Percentiles rank a stretch among this genome's conserved stretches.
Conservation (phyloP, 1,140 invertebrate genomes). For the Stenopsyche tienmushanensis region DNA sequence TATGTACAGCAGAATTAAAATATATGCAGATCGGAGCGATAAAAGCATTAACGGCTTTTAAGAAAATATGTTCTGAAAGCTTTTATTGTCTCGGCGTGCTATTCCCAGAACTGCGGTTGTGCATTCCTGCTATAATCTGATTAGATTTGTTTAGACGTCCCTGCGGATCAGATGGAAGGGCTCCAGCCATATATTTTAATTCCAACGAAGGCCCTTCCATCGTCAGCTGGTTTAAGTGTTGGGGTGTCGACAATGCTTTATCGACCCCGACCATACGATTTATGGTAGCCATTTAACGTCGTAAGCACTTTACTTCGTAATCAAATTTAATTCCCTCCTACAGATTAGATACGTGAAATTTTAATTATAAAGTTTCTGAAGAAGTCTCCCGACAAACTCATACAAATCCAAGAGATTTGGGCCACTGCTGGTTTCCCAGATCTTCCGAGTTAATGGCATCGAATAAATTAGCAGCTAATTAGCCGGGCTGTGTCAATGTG, state of each 20-base stretch:
- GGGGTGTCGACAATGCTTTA: conserved; percentile 26
- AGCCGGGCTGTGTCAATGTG: too few species aligned
- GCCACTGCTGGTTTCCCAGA: too few species aligned
- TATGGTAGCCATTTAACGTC: conserved; percentile 31
- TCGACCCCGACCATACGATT: conserved; percentile 27
- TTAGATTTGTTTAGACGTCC: conserved; percentile 37
- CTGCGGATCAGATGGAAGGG: background rate
- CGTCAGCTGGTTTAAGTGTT: conserved; percentile 9
- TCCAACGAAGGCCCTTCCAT: conserved; percentile 5
- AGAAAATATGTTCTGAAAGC: background rate
- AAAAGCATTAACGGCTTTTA: background rate
- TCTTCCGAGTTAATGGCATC: too few species aligned
- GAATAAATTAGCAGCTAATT: too few species aligned
- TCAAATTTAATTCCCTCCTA: conserved; percentile 1
- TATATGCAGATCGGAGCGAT: background rate
- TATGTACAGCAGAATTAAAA: background rate
- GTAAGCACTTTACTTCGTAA: conserved; percentile 18
- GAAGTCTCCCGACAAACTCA: background rate
- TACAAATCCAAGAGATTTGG: background rate
- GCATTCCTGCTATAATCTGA: conserved; percentile 30
- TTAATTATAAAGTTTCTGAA: conserved; percentile 2
- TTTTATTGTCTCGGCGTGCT: background rate
- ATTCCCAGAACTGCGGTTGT: background rate
- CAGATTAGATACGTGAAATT: background rate
- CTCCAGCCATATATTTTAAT: conserved; percentile 29